phyloP scores from a whole-genome alignment of 2,797 vertebrate genomes.

The Nasua narica region DNA sequence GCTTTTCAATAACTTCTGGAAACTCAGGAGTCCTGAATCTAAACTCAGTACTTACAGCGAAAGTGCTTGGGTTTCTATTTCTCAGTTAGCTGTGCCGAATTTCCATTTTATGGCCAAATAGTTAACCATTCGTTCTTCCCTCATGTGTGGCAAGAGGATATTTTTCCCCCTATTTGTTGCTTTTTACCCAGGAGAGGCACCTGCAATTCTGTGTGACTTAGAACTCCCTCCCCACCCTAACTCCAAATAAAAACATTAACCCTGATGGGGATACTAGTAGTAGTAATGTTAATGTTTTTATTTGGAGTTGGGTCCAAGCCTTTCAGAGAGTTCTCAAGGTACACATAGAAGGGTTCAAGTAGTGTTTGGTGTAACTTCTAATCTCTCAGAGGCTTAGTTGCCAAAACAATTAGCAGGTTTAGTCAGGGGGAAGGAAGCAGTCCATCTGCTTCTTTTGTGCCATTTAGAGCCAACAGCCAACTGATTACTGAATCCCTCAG shows the following conservation, averaged over 20 bases:
- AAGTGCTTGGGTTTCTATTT: background rate
- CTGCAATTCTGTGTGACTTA: background rate
- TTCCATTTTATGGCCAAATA: background rate
- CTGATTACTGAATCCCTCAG: background rate
- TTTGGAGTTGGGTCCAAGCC: background rate
- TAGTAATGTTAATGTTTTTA: no score
- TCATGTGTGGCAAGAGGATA: background rate
- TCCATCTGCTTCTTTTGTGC: conserved; percentile 34
- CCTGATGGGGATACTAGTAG: background rate
- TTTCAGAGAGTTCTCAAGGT: background rate
- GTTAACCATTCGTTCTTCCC: background rate
- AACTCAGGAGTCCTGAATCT: background rate
- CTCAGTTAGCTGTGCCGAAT: background rate
- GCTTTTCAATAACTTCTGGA: background rate
- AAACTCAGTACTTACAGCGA: background rate
- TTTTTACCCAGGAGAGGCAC: background rate
- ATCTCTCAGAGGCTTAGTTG: conserved; percentile 29
- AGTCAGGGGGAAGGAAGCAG: background rate
- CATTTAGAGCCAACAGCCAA: background rate
- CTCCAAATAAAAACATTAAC: background rate
- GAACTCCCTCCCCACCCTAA: fast-evolving
- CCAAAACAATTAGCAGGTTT: conserved; percentile 60
- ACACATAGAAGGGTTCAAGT: background rate
- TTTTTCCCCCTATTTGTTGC: background rate
- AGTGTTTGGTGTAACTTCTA: background rate